Evolutionary conservation across 2,888 invertebrate species (phyloP), one percentile per base, ranked within the genome.

Genomic region (Romanomermis culicivorax): DNA sequence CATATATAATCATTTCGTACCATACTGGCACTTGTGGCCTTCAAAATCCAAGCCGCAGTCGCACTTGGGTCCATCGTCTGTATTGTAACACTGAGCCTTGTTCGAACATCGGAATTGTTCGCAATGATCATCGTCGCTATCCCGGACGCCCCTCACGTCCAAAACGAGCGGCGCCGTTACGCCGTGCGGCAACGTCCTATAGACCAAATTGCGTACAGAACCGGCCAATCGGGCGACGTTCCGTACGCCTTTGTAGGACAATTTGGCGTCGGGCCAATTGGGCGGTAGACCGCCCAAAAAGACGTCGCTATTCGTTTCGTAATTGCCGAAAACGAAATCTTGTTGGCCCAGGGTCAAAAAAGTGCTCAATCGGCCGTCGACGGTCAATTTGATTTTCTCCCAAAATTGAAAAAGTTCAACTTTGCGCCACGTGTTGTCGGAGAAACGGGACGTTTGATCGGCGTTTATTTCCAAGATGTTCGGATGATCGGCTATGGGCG

Each of bases 251-350:
- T 25, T 25, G 20, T 14, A 49, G 25, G 50, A 27, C 4, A 49
- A 23, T 45, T 45, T 36, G 7, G 36, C 17, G 36, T 7, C 36
- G 7, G 17, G 36, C 36, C 36, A 36, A 36, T 64, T 64, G 65
- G 81, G 79, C 59, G 91, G 91, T 77, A 93, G 82, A 29, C 93
- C 93, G n/a, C 93, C 93, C 60, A 93, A 80, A 74, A 85, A 93
- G 57, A 93, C 85, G 71, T 85, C 86, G 29, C 87, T 86, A 72
- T 88, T 88, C 59, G 82, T 81, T 58, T 78, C 77, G 67, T 84
- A 79, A 68, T 83, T 80, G 29, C 88, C 88, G 71, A 88, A 87
- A 64, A 62, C 79, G 68, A 84, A 86, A 72, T 87, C 86, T 65
- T 84, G 82, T 60, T 87, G 86, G 48, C 83, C 78, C 1, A 86